phyloP scores from a whole-genome alignment of 2,888 invertebrate genomes.

The Nudaria mundana region DNA sequence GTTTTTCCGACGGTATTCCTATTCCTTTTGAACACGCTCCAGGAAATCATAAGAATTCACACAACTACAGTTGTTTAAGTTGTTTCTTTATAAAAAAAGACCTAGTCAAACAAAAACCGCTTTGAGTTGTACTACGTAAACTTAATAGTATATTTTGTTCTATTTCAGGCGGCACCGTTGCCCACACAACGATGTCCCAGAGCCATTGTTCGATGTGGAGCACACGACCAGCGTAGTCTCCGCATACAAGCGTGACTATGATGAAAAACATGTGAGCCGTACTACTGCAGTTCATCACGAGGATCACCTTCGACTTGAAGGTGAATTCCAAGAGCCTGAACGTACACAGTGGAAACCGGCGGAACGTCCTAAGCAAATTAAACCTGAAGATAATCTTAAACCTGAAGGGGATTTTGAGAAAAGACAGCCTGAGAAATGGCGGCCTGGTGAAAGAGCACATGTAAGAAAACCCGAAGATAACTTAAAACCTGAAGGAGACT shows the following conservation, averaged over 20 bases:
- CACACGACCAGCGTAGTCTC: slow-evolving; percentile 80
- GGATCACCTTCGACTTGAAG: slow-evolving; percentile 87
- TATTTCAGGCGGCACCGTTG: slow-evolving; percentile 89
- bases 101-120: too few relatives aligned
- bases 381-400: slow-evolving; percentile 81
- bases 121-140: too few relatives aligned
- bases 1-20: too few relatives aligned
- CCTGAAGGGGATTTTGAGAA: slow-evolving; percentile 79
- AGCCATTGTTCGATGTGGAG: slow-evolving; percentile 81
- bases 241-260: slow-evolving; percentile 84
- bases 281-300: slow-evolving; percentile 82
- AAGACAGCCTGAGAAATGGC: slow-evolving; percentile 64
- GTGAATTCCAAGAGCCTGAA: slow-evolving; percentile 82
- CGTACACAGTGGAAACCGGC: slow-evolving; percentile 76
- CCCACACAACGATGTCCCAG: slow-evolving; percentile 85
- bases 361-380: slow-evolving; percentile 80
- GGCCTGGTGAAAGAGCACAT: slow-evolving; percentile 71
- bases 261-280: slow-evolving; percentile 83
- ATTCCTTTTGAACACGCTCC: too few relatives aligned
- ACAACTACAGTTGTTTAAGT: not conserved
- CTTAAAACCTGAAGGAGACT: slow-evolving; percentile 78
- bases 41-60: too few relatives aligned
- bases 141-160: too few relatives aligned
- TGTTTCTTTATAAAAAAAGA: not conserved
- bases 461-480: slow-evolving; percentile 75